Evolutionary conservation across 2,797 vertebrate genomes (phyloP).

Genomic region (Sebastes alutus): DNA sequence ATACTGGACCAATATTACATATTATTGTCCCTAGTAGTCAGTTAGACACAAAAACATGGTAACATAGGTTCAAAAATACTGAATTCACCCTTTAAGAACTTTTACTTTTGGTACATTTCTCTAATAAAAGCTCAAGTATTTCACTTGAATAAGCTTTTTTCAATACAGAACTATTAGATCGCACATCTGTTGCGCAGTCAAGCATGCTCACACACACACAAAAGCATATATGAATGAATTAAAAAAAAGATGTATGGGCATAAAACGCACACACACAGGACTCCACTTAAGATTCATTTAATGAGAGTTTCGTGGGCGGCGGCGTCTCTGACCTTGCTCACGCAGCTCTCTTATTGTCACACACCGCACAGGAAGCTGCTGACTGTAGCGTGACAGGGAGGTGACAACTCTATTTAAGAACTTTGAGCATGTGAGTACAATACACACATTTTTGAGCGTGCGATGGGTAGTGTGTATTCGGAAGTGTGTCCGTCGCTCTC

Average conservation of each 20-base stretch:
- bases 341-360: slow-evolving; percentile 47
- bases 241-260: background rate
- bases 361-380: slow-evolving; percentile 43
- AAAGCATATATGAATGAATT: background rate
- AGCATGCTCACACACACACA: background rate
- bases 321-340: slow-evolving; percentile 44
- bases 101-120: background rate
- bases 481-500: background rate
- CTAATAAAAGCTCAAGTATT: background rate
- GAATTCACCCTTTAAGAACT: no score
- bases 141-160: background rate
- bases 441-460: background rate
- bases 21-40: no score
- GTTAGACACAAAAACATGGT: no score
- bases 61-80: no score
- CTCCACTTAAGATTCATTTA: slow-evolving; percentile 66
- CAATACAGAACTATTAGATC: background rate
- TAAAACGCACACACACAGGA: background rate
- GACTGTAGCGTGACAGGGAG: slow-evolving; percentile 53
- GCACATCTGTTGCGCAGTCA: background rate
- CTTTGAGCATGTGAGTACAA: background rate
- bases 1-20: no score
- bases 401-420: slow-evolving; percentile 33
- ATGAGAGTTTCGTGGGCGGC: slow-evolving; percentile 50
- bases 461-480: background rate